Base-by-base conservation (phyloP, 2,888 invertebrate species). In the Tanytarsus gracilentus region DNA sequence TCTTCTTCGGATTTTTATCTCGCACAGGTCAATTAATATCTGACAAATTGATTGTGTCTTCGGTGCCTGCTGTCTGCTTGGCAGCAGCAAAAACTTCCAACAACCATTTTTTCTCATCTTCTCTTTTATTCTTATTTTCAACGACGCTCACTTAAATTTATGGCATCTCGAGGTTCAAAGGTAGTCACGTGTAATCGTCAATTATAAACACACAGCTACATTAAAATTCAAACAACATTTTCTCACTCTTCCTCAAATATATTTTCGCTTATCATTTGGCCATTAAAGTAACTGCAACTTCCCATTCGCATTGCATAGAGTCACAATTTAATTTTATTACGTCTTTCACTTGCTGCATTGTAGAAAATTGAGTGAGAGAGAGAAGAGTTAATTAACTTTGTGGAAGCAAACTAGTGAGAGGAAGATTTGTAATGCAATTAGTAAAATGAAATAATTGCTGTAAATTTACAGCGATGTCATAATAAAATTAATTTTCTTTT, bases 351-450 rank as follows among this genome's bases (percentile, higher is more conserved):
- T 9, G 16, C 9, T 18, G 16, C 18, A 44, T 44, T 18, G 11
- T 44, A 4, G 40, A 16, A n/a, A 44, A 44, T 18, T 21, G 4
- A 23, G 44, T 18, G 18, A 21, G 11, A 23, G 21, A 44, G 18
- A 5, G 11, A 44, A 23, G 23, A 44, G 44, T 44, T 44, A 44
- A 44, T 44, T 44, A 44, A 44, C 16, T 23, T 16, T 18, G 44
- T n/a, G n/a, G n/a, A n/a, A n/a, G n/a, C n/a, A n/a, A n/a, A n/a
- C n/a, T n/a, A 44, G 21, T 18, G 36, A 14, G 16, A 23, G 23
- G 44, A 44, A 44, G 44, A 44, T 44, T 44, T 44, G 44, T 44
- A 44, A 44, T 44, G 44, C 44, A 44, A 44, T 44, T 44, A n/a
- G n/a, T n/a, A n/a, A 44, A 11, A 44, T 3, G 23, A 44, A 18